These are phyloP conservation scores for Drosophila infuscata DNA, from an alignment of 2,888 invertebrate species.

Conservation along the genomic window DNA sequence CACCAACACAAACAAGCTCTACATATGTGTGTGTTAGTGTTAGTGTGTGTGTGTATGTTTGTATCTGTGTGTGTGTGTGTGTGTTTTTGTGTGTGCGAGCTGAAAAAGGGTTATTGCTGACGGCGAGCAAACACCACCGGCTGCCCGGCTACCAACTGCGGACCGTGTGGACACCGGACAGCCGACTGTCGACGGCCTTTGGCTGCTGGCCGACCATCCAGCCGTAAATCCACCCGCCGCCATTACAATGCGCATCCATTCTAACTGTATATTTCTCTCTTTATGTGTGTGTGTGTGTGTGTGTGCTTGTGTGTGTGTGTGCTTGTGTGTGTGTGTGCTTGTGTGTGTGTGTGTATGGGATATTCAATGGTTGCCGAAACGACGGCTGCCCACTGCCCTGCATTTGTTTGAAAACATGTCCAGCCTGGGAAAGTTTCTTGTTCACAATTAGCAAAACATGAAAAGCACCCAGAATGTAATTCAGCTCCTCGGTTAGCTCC, in stretches of 20 bases:
- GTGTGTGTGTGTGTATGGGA: slow-evolving; percentile 8
- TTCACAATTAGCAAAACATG: slow-evolving; percentile 40
- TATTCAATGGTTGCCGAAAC: slow-evolving; percentile 35
- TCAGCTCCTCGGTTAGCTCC: background rate
- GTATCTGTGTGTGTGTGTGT: slow-evolving; percentile 17
- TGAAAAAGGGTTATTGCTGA: slow-evolving; percentile 82
- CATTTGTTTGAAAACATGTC: slow-evolving; percentile 37
- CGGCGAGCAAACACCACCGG: slow-evolving; percentile 82
- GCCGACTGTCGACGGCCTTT: slow-evolving; percentile 43
- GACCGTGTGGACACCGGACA: slow-evolving; percentile 52
- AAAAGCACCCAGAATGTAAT: slow-evolving; percentile 8
- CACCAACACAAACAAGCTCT: slow-evolving; percentile 34
- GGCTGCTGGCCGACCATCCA: slow-evolving; percentile 59
- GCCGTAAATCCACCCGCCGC: slow-evolving; percentile 74
- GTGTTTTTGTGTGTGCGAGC: slow-evolving; percentile 16
- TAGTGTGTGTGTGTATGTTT: slow-evolving; percentile 17
- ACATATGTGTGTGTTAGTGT: slow-evolving; percentile 16
- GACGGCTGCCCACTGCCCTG: slow-evolving; percentile 29
- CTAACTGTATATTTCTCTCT: slow-evolving; percentile 36
- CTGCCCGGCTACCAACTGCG: slow-evolving; percentile 50
- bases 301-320: slow-evolving; percentile 8
- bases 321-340: no score
- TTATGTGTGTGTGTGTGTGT: slow-evolving; percentile 12
- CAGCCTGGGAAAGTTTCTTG: slow-evolving; percentile 29
- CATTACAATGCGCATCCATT: slow-evolving; percentile 64